Conservation (phyloP, 2,888 invertebrate species). For the Podotricha telesiphe region DNA sequence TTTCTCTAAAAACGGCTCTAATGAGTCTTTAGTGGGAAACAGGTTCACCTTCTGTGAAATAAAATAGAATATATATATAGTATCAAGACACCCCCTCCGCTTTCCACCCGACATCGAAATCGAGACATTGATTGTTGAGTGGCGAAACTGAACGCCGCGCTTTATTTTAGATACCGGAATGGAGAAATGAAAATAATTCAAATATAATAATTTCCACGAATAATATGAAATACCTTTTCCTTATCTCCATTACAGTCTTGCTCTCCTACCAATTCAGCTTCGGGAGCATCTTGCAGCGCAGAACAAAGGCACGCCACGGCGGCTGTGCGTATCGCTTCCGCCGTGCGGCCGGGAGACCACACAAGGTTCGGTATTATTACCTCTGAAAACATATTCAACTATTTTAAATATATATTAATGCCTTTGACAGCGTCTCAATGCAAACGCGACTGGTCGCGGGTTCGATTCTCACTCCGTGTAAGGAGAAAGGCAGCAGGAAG, state of each 20-base stretch:
- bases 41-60: conserved; percentile 66
- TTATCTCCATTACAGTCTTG: conserved; percentile 61
- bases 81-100: too few species aligned
- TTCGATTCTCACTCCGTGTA: too few species aligned
- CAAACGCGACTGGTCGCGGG: too few species aligned
- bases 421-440: too few species aligned
- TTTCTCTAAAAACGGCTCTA: conserved; percentile 74
- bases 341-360: conserved; percentile 91
- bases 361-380: conserved; percentile 88
- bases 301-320: conserved; percentile 89
- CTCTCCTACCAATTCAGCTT: conserved; percentile 43
- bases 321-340: conserved; percentile 90
- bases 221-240: conserved; percentile 61
- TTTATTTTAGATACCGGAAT: too few species aligned
- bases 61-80: neutral
- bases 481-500: too few species aligned
- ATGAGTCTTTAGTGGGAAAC: conserved; percentile 74
- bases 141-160: too few species aligned
- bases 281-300: conserved; percentile 78
- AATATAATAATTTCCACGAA: too few species aligned
- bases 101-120: too few species aligned
- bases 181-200: too few species aligned
- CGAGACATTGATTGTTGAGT: too few species aligned
- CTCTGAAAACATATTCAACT: conserved; percentile 60
- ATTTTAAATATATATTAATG: neutral